phyloP scores from a whole-genome alignment of 2,888 invertebrate species.

The Tachina grossa region DNA sequence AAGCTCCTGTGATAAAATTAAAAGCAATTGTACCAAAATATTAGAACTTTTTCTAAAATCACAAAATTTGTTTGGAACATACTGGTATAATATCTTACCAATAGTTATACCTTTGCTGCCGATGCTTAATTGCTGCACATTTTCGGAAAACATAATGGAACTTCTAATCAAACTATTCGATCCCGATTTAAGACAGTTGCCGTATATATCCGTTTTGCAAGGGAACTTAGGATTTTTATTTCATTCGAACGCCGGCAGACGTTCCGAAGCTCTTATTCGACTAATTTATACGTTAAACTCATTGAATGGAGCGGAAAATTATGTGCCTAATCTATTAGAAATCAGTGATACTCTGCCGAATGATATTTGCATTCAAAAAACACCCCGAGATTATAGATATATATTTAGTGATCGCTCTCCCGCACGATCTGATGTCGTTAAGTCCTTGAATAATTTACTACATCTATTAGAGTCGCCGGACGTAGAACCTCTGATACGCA shows the following conservation, averaged over 20 bases:
- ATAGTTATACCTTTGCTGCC: slow-evolving; percentile 77
- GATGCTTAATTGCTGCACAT: slow-evolving; percentile 75
- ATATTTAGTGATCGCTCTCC: slow-evolving; percentile 74
- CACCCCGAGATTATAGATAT: slow-evolving; percentile 73
- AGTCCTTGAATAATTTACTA: slow-evolving; percentile 75
- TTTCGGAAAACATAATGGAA: slow-evolving; percentile 72
- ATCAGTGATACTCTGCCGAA: slow-evolving; percentile 76
- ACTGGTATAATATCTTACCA: slow-evolving; percentile 74
- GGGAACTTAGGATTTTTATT: slow-evolving; percentile 79
- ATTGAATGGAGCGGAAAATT: slow-evolving; percentile 71
- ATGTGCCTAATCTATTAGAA: slow-evolving; percentile 74
- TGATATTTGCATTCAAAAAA: slow-evolving; percentile 76
- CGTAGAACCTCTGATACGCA: slow-evolving; percentile 78
- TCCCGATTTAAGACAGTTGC: slow-evolving; percentile 76
- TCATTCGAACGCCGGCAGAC: slow-evolving; percentile 73
- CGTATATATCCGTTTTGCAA: slow-evolving; percentile 74
- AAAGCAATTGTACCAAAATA: slow-evolving; percentile 76
- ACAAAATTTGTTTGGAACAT: slow-evolving; percentile 72
- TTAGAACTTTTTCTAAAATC: slow-evolving; percentile 78
- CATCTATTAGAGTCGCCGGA: slow-evolving; percentile 77
- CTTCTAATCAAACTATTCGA: slow-evolving; percentile 76
- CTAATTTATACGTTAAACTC: slow-evolving; percentile 76
- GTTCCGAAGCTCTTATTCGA: slow-evolving; percentile 77
- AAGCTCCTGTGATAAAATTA: slow-evolving; percentile 65
- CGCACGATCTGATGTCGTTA: slow-evolving; percentile 30